Conservation (phyloP, 2,888 invertebrate species). For the Cosmorhoe ocellata region DNA sequence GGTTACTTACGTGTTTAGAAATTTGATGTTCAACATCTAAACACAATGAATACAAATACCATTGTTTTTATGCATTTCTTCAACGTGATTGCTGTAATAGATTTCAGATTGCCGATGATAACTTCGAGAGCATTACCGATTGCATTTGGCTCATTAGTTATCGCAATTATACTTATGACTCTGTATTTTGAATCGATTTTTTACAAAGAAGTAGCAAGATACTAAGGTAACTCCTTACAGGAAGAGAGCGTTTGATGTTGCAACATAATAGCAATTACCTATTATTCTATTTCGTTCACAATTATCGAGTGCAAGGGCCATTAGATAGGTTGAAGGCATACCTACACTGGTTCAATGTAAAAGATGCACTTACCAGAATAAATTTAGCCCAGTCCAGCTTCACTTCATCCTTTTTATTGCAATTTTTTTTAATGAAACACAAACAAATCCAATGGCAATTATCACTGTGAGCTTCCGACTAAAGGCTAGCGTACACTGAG, state of each 20-base stretch:
- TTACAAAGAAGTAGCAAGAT: too few species aligned
- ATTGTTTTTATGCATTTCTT: slow-evolving; percentile 31
- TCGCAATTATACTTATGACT: too few species aligned
- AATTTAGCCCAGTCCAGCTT: slow-evolving; percentile 1
- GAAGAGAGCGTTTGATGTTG: too few species aligned
- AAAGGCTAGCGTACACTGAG: slow-evolving; percentile 42
- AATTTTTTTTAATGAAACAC: not conserved
- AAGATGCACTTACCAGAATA: slow-evolving; percentile 17
- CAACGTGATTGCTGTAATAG: slow-evolving; percentile 17
- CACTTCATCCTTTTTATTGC: slow-evolving; percentile 4
- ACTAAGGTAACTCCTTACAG: too few species aligned
- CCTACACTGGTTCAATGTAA: too few species aligned
- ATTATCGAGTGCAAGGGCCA: not conserved
- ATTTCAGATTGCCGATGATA: slow-evolving; percentile 8
- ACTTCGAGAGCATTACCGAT: not conserved
- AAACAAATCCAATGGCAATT: slow-evolving; percentile 16
- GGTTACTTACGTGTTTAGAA: slow-evolving; percentile 57
- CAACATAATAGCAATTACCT: too few species aligned
- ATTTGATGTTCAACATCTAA: slow-evolving; percentile 49
- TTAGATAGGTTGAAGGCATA: not conserved
- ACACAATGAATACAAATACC: slow-evolving; percentile 36
- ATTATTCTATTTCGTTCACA: not conserved
- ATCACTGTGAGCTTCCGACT: slow-evolving; percentile 33
- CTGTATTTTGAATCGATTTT: too few species aligned
- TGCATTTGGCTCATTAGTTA: not conserved